phyloP scores from a whole-genome alignment of 2,113 vertebrate species.

The Aldabrachelys gigantea region DNA sequence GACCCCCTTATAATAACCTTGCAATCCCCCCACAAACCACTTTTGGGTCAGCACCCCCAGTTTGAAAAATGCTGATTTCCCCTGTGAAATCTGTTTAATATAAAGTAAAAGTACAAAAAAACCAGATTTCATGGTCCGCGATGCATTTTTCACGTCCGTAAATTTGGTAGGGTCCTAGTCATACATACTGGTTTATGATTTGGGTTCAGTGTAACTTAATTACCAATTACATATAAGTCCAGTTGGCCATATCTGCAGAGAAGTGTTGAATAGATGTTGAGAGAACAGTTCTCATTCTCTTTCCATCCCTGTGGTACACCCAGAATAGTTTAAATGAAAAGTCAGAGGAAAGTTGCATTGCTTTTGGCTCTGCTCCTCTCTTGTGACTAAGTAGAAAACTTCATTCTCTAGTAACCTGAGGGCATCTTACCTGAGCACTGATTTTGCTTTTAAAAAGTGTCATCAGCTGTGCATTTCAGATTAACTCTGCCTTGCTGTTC shows the following conservation, averaged over 20 bases:
- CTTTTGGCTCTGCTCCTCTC: background rate
- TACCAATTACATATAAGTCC: too few relatives aligned
- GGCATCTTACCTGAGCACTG: background rate
- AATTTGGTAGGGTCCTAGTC: too few relatives aligned
- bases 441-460: background rate
- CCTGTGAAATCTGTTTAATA: too few relatives aligned
- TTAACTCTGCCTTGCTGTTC: background rate
- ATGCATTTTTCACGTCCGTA: too few relatives aligned
- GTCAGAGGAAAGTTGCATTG: background rate
- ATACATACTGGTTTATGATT: too few relatives aligned
- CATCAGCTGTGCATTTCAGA: background rate
- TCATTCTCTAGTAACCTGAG: background rate
- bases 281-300: background rate
- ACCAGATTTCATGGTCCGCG: too few relatives aligned
- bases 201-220: too few relatives aligned
- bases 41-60: too few relatives aligned
- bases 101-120: too few relatives aligned
- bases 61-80: too few relatives aligned
- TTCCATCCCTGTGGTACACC: background rate
- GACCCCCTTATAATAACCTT: too few relatives aligned
- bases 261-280: background rate
- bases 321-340: background rate
- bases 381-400: background rate
- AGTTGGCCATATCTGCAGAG: background rate
- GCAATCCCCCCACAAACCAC: too few relatives aligned